Evolutionary conservation across 2,797 vertebrate species (phyloP).

Genomic region (Arremon brunneinucha): DNA sequence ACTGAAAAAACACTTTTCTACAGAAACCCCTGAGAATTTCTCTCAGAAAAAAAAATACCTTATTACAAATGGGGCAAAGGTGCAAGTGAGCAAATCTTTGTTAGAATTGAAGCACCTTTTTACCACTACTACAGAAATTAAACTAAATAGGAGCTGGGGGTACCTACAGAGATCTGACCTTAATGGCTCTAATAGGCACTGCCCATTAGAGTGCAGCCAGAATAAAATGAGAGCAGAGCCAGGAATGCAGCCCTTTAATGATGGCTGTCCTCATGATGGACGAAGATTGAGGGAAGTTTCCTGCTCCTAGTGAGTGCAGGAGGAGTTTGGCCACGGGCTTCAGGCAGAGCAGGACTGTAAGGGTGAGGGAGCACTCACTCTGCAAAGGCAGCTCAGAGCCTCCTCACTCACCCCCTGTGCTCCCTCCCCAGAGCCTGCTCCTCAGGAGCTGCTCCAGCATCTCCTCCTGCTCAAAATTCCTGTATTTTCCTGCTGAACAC

Average conservation of each 20-base stretch:
- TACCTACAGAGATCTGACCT: background rate
- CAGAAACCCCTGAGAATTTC: background rate
- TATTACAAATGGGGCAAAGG: background rate
- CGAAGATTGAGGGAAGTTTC: background rate
- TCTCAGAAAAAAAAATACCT: background rate
- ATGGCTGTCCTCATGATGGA: background rate
- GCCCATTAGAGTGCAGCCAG: background rate
- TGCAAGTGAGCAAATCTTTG: background rate
- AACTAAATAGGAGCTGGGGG: background rate
- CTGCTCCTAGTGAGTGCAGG: rapidly evolving
- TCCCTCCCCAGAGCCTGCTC: background rate
- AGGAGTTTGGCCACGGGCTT: background rate
- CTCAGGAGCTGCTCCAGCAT: background rate
- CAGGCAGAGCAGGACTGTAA: rapidly evolving
- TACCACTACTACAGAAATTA: background rate
- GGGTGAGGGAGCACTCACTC: too few species aligned
- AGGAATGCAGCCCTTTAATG: background rate
- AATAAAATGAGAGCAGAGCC: background rate
- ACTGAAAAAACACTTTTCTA: background rate
- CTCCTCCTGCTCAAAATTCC: background rate
- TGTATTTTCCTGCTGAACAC: background rate
- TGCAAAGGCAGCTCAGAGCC: background rate
- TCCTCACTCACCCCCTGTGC: rapidly evolving
- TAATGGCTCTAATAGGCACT: background rate
- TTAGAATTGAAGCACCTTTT: background rate